Base-by-base conservation (phyloP, 2,888 invertebrate genomes). In the Danaus chrysippus region DNA sequence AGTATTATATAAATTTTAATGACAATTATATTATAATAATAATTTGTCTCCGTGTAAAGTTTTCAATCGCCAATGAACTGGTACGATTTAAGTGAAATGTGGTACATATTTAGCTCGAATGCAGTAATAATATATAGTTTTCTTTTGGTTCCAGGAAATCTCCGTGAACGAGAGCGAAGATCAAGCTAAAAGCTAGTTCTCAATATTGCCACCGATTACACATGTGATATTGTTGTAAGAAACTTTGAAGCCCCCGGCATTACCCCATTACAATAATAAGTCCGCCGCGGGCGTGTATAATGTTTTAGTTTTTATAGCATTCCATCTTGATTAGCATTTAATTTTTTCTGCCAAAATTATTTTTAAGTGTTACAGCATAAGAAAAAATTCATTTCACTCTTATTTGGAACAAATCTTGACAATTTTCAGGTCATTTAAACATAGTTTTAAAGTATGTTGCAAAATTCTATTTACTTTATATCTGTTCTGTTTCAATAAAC, bases 231-330 rank as follows among this genome's bases (percentile, higher is more conserved):
- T 13, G 13, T 9, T 46, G 17, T 17, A 10, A 49, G 10, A 49
- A 5, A 46, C n/a, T n/a, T 10, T 17, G 17, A 49, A 49, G 49
- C 49, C 49, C 17, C 15, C 1, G 49, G 49, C 49, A 49, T 10
- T 17, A 46, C 23, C 23, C 15, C 49, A 49, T 49, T 49, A 49
- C 17, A 17, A 49, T 49, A 49, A 49, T 49, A 49, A 17, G 15
- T 17, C 10, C 15, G 17, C 49, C 49, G 17, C 49, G 17, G 49
- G 49, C 17, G 49, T 10, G 49, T 17, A 49, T 49, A 17, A 49
- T 17, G 17, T 17, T 15, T 49, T 49, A 46, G 46, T 49, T 49
- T 49, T 49, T 46, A 13, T 46, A 46, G 15, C 46, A 46, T 46
- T 15, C 46, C 46, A 46, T 15, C 12, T 6, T 46, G 6, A 49